Evolutionary conservation across 2,888 invertebrate genomes (phyloP), one percentile per base, ranked within the genome.

Genomic region (Tyria jacobaeae): DNA sequence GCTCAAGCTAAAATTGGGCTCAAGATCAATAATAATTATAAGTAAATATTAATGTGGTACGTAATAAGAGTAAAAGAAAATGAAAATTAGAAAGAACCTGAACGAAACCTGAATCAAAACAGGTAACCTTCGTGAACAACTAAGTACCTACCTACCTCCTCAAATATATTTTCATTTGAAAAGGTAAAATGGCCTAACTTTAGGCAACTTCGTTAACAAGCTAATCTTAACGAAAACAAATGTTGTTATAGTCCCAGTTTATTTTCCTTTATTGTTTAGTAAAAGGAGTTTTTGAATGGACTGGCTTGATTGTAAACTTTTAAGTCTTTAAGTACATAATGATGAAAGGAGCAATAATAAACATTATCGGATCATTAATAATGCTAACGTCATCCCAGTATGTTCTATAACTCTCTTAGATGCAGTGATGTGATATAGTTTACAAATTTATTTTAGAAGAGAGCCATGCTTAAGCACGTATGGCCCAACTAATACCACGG

Each of bases 91-190:
- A 15, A 51, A 6, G 1, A 21, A 35, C 27, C 39, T 54, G 2
- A 37, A 2, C 35, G 39, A 6, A 53, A 25, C 7, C 37, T 27
- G 41, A 39, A 39, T 44, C 41, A 55, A 55, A 44, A 44, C 34
- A 21, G 17, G 21, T 25, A 53, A 59, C 39, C 21, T 37, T 48
- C 7, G 49, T 53, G n/a, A 48, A 54, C n/a, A 27, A 31, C 15
- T 7, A 55, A 60, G 47, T 47, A 50, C 52, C n/a, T n/a, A n/a
- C n/a, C n/a, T n/a, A 53, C 62, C 71, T 51, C 57, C 63, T 54
- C 39, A 57, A 75, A 84, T 84, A 85, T 69, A 82, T 85, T 81
- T 83, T 82, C 85, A 85, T 85, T 85, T 81, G 72, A 76, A 78
- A 78, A 76, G 81, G 78, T 80, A 81, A 80, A 85, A 80, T 77